Conservation (phyloP, 2,113 vertebrate genomes). For the Aspidoscelis tigris region DNA sequence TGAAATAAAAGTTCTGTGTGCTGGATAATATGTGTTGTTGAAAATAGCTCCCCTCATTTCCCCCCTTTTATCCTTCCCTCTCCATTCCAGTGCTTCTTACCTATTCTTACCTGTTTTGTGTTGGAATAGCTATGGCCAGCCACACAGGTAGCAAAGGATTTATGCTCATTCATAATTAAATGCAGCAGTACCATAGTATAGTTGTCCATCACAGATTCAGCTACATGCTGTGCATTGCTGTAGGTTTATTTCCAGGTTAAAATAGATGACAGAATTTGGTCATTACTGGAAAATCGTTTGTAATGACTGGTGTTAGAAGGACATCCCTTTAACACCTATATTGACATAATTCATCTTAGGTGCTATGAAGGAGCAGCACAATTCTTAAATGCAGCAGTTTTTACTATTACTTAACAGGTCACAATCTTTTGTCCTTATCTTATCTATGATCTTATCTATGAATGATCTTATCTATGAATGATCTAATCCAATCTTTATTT, state of each 20-base stretch:
- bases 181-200: not conserved
- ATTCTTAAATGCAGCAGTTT: not conserved
- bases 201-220: not conserved
- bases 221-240: not conserved
- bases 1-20: not conserved
- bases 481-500: too few species aligned
- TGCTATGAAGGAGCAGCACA: not conserved
- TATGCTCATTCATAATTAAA: not conserved
- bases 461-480: too few species aligned
- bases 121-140: not conserved
- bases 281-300: not conserved
- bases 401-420: not conserved
- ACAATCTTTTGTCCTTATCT: not conserved
- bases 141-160: conserved; percentile 4
- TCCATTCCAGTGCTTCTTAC: conserved; percentile 36
- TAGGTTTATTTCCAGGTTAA: not conserved
- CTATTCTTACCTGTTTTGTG: not conserved
- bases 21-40: not conserved
- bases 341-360: not conserved
- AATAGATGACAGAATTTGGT: not conserved
- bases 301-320: conserved; percentile 10
- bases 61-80: not conserved
- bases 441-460: too few species aligned
- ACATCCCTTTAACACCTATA: not conserved
- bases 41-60: not conserved